Percentiles rank a stretch among this genome's conserved stretches.
phyloP scores from a whole-genome alignment of 2,113 vertebrate genomes.

The Chlorocebus sabaeus region DNA sequence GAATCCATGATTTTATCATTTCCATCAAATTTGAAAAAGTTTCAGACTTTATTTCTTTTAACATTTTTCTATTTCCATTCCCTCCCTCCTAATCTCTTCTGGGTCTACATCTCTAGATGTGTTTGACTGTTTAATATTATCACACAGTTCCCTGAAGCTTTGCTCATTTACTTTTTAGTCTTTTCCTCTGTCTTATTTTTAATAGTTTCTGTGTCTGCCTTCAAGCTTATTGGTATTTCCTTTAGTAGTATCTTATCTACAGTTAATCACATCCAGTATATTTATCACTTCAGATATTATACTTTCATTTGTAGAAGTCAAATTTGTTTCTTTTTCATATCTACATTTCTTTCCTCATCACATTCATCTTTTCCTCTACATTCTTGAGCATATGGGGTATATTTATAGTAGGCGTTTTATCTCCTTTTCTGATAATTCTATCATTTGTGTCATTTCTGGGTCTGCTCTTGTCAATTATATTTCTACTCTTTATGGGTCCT shows the following conservation, averaged over 20 bases:
- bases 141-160: neutral
- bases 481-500: neutral
- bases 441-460: neutral
- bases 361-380: neutral
- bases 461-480: neutral
- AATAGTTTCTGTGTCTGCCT: neutral
- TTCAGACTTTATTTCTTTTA: neutral
- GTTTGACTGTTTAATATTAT: neutral
- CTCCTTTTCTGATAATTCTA: neutral
- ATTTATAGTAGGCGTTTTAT: neutral
- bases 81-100: neutral
- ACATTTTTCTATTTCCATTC: neutral
- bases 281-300: neutral
- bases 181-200: neutral
- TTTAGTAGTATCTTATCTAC: neutral
- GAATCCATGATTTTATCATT: neutral
- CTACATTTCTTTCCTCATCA: neutral
- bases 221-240: neutral
- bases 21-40: constrained; percentile 6
- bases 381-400: neutral
- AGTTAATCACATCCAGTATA: neutral
- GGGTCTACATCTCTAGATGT: neutral
- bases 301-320: neutral
- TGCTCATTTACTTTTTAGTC: neutral
- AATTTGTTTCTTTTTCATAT: constrained; percentile 1